Evolutionary conservation across 2,888 invertebrate species (phyloP), one percentile per base, ranked within the genome.

Genomic region (Phyto melanocephala): DNA sequence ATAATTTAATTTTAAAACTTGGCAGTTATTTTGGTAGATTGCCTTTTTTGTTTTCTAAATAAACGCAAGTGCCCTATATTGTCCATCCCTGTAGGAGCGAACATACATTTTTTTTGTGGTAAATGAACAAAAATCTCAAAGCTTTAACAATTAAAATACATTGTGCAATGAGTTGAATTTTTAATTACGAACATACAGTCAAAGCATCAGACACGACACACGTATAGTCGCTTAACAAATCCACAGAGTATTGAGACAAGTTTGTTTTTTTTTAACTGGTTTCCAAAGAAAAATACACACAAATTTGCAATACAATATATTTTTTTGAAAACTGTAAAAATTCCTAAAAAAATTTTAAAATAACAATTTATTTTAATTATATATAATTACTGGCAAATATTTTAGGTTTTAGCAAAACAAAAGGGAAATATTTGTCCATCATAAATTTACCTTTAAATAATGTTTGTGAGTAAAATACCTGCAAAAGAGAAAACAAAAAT

Each of bases 111-210:
- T 37, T 22, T 6, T 17, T 58, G 33, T 37, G 4, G 20, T 11
- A 37, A 17, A 35, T 8, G 10, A 13, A 22, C 3, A 11, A 67
- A 68, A 37, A 58, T 56, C 33, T 56, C 50, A 68, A 20, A 35
- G 2, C 24, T 56, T 47, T 47, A 75, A 56, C 68, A 81, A 81
- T 81, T 81, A 81, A 81, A 77, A 40, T 67, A 77, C 67, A 77
- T 72, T 77, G 71, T 76, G 76, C 72, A 77, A 81, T 81, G 76
- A 72, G 67, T 67, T 81, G 76, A 76, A 81, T 81, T 81, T 62
- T 62, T 62, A 77, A 68, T 77, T 68, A 68, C 76, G 42, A 28
- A 28, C n/a, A 28, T 28, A 28, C 28, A 28, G 6, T 22, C n/a
- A 42, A 20, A 35, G 33, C 63, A 28, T 28, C 4, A 63, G 42